Conservation (phyloP, 2,113 vertebrate species). For the Ia io region DNA sequence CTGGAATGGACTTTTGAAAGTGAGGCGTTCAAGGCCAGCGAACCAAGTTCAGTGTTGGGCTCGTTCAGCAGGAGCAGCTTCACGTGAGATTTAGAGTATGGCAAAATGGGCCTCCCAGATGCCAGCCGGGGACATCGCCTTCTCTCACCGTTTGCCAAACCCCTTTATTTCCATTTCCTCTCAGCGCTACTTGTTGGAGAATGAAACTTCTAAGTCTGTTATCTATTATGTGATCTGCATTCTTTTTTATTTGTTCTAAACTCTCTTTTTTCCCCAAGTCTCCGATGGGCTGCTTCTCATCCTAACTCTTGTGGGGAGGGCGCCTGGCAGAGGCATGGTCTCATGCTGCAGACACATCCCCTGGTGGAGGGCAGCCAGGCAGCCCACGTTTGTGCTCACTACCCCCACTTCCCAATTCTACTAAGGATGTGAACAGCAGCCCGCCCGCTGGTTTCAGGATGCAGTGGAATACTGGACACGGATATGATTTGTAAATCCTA, state of each 20-base stretch:
- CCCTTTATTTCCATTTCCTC: neutral
- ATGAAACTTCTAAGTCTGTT: neutral
- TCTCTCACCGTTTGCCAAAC: neutral
- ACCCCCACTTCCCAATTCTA: neutral
- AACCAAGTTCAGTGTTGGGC: neutral
- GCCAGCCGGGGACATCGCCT: neutral
- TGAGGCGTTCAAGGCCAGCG: neutral
- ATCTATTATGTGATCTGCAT: neutral
- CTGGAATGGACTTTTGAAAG: neutral
- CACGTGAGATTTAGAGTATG: neutral
- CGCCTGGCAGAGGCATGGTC: neutral
- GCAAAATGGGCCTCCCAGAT: neutral
- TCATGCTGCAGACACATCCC: neutral
- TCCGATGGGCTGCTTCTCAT: neutral
- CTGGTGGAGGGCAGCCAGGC: neutral
- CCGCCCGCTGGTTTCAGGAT: neutral
- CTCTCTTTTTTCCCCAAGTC: neutral
- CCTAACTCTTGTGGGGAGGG: neutral
- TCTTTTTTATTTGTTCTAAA: neutral
- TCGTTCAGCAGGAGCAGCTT: neutral
- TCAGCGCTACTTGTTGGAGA: neutral
- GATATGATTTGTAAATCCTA: neutral
- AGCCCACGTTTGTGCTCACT: accelerated
- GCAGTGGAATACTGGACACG: neutral
- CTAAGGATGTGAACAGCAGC: neutral